phyloP scores from a whole-genome alignment of 37 sponge, comb jelly and placozoan genomes.

The Bolinopsis microptera region DNA sequence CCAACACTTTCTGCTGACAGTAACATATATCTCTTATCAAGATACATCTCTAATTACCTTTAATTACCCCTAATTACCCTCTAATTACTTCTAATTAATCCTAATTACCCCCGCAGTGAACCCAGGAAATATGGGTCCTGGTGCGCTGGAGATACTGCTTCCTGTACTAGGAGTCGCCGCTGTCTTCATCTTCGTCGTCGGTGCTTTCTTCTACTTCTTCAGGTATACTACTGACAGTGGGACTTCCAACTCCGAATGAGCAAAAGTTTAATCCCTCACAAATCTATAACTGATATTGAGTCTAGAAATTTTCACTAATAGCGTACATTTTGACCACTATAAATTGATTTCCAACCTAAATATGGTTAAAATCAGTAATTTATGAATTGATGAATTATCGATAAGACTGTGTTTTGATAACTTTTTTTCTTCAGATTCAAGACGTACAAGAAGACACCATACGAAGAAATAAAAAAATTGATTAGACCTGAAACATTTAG shows the following conservation, averaged over 20 bases:
- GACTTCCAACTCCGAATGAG: neutral
- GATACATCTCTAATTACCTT: too few relatives aligned
- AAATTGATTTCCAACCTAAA: too few relatives aligned
- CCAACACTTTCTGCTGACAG: too few relatives aligned
- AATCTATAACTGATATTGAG: too few relatives aligned
- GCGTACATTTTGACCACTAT: too few relatives aligned
- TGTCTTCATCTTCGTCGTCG: neutral
- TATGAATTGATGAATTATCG: too few relatives aligned
- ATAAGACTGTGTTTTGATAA: neutral
- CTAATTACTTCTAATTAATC: too few relatives aligned
- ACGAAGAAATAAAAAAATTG: slow-evolving; percentile 54
- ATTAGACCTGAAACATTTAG: slow-evolving; percentile 30
- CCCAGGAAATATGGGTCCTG: neutral
- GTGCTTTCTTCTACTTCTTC: slow-evolving; percentile 59
- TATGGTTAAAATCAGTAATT: too few relatives aligned
- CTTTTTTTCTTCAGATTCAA: neutral
- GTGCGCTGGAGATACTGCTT: neutral
- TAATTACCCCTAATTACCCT: too few relatives aligned
- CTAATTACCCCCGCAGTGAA: neutral
- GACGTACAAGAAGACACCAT: slow-evolving; percentile 46
- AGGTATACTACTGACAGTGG: slow-evolving; percentile 8
- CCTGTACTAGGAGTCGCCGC: neutral
- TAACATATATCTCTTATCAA: too few relatives aligned
- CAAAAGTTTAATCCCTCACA: neutral
- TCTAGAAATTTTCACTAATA: too few relatives aligned